Percentiles rank a stretch among this genome's conserved stretches.
phyloP scores from a whole-genome alignment of 2,888 invertebrate species.

The Noctua janthe region DNA sequence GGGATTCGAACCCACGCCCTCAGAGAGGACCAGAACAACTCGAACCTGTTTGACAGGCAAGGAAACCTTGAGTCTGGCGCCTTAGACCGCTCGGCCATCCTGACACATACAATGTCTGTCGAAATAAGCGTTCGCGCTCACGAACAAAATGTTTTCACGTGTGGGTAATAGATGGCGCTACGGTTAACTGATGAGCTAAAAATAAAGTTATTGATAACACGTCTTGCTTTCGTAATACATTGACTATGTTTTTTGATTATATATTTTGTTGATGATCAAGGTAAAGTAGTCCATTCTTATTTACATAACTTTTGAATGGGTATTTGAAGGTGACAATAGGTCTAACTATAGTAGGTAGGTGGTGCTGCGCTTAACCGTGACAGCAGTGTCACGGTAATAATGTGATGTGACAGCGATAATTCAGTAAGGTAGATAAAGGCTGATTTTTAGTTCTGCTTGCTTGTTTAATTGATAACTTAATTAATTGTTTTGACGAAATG shows the following conservation, averaged over 20 bases:
- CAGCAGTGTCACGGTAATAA: not conserved
- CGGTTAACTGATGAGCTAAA: not conserved
- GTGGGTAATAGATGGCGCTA: constrained; percentile 74
- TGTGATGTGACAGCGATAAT: not conserved
- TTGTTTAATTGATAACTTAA: not conserved
- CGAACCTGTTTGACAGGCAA: constrained; percentile 92
- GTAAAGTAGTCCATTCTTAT: not conserved
- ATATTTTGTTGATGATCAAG: not conserved
- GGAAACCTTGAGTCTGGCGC: constrained; percentile 92
- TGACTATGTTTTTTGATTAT: not conserved
- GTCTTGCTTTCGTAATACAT: not conserved
- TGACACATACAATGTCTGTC: constrained; percentile 83
- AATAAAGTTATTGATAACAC: not conserved
- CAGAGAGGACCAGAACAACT: constrained; percentile 93
- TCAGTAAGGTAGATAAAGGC: not conserved
- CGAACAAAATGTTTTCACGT: constrained; percentile 36
- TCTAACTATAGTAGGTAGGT: not conserved
- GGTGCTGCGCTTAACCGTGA: not conserved
- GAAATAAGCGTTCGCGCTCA: constrained; percentile 73
- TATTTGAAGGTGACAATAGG: not conserved
- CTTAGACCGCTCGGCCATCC: constrained; percentile 98
- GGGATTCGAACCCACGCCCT: constrained; percentile 96
- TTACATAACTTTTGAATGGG: not conserved
- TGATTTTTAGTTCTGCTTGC: not conserved
- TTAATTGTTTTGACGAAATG: not conserved